Conservation (phyloP, 2,113 vertebrate species). For the Spea bombifrons region DNA sequence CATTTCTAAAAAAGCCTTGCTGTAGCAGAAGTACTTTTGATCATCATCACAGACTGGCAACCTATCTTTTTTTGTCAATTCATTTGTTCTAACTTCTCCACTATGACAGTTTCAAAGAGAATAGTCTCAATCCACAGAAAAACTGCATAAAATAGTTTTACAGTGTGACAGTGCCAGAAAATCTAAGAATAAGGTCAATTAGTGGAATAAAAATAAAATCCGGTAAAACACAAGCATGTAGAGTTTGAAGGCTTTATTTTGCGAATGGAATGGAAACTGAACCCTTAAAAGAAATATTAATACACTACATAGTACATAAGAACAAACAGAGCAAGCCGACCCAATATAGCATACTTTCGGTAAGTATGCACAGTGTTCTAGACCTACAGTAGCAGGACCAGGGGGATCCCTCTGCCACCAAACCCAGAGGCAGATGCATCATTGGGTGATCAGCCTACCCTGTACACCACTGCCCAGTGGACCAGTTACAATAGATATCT, state of each 20-base stretch:
- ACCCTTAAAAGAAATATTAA: no score
- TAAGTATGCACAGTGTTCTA: no score
- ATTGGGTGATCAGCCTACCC: no score
- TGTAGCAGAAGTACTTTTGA: slow-evolving; percentile 3
- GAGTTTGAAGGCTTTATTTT: background rate
- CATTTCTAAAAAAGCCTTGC: slow-evolving; percentile 5
- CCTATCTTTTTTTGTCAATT: background rate
- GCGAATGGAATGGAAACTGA: background rate
- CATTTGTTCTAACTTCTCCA: background rate
- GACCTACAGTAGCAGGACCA: no score
- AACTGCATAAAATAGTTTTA: background rate
- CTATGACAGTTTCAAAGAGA: background rate
- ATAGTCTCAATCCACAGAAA: background rate
- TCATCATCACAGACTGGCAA: slow-evolving; percentile 6
- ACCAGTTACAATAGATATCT: no score
- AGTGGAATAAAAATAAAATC: background rate
- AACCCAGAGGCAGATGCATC: no score
- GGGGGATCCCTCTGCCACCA: no score
- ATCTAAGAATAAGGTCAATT: background rate
- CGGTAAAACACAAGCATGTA: background rate
- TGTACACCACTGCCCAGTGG: no score
- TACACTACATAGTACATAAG: no score
- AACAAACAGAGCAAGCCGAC: no score
- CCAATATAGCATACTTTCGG: no score
- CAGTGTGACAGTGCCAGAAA: background rate